Base-by-base conservation (phyloP, 2,888 invertebrate species). In the Tridacna gigas region DNA sequence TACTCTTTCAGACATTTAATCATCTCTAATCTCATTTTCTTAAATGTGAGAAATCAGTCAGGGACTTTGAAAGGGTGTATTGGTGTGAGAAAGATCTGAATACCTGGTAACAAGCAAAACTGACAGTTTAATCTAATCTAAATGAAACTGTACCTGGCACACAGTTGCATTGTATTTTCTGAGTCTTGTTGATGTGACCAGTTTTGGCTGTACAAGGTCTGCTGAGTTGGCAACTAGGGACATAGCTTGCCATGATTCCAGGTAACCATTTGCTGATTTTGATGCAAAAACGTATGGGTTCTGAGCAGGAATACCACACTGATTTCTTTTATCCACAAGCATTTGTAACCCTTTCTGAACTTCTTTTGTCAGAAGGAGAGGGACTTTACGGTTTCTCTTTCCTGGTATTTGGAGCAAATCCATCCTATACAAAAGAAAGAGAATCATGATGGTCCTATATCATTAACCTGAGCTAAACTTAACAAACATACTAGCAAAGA, bases 191-290 rank as follows among this genome's bases (percentile, higher is more conserved):
- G 47, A 7, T 37, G 60, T 60, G 20, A 60, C 60, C 60, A 60
- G 22, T 20, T 60, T 20, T 60, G 60, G 22, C 60, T 22, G 20
- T 20, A 22, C 60, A n/a, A 60, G 22, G 22, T 22, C 60, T n/a
- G 60, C 60, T 60, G 20, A 20, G 22, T 60, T 60, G 20, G 60
- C 60, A 60, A 60, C 60, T 22, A 60, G 60, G 60, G 60, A 60
- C 60, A 60, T 60, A 20, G 60, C 60, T 60, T 60, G 60, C 60
- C 60, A 60, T 60, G 60, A 60, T 60, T 60, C 60, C 60, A 60
- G 22, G 22, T 60, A 60, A 20, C 60, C 60, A n/a, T 60, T 37
- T 37, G 37, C 37, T 37, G 37, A 37, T 37, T 37, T 37, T 37
- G 37, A 37, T 37, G 56, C 56, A 56, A 56, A 56, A 56, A 56